Base-by-base conservation (phyloP, 2,797 vertebrate species). In the Microctenopoma lineatum region DNA sequence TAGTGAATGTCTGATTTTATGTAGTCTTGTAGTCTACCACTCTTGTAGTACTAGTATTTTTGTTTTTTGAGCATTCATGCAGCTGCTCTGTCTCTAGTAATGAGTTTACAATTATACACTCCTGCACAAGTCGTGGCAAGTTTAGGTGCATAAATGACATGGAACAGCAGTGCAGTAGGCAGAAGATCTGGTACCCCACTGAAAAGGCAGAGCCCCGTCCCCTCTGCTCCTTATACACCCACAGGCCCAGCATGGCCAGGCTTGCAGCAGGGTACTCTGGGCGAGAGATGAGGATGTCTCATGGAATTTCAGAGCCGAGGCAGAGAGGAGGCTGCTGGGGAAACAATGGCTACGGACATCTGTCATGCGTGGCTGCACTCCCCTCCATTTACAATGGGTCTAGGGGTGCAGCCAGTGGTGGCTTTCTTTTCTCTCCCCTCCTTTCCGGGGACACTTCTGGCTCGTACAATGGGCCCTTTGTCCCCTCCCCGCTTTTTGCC, bases 341-440 rank as follows among this genome's bases (percentile, higher is more conserved):
- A 86, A 91, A 94, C 93, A 95, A 94, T 94, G 79, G 84, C 76
- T 74, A 53, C 68, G 90, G 92, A 93, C 94, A 95, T 95, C 94
- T 95, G 94, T 94, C 93, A 94, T 94, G 93, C 93, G 89, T 93
- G 93, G 93, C 92, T 93, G 92, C 92, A 90, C 92, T 93, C 90
- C 87, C 87, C 87, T 92, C 87, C 61, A 56, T 87, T 89, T 91
- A 94, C 93, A 94, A 94, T 92, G 80, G 90, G 84, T 84, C 85
- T 59, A 80, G 89, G 91, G 90, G 89, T 91, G 86, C 80, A 75
- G 89, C 85, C 89, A 94, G 89, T 87, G 88, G 91, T 92, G 90
- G 91, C 90, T 94, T 95, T 94, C 92, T 93, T 92, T 90, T 90
- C 84, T 84, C 81, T 91, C 87, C 83, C 90, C 91, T 93, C 90